These are phyloP conservation scores for Coendou prehensilis DNA, from an alignment of 2,797 vertebrate genomes.

Conservation along the genomic window DNA sequence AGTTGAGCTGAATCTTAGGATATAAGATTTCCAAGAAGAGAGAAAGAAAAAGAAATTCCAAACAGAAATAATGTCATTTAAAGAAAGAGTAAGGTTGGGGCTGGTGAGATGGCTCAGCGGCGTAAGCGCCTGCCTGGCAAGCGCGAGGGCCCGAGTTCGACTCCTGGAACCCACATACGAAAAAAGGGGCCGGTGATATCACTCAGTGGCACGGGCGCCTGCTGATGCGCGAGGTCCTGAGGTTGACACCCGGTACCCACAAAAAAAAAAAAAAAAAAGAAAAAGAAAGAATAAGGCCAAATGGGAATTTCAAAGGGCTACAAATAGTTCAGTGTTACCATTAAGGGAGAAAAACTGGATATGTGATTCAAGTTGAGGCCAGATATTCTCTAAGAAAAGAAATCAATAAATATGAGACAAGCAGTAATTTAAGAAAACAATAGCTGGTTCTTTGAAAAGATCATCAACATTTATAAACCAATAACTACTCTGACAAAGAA, in stretches of 20 bases:
- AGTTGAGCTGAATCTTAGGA: not conserved
- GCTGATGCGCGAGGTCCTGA: too few species aligned
- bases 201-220: too few species aligned
- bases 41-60: not conserved
- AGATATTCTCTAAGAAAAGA: not conserved
- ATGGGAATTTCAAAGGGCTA: not conserved
- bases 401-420: conserved; percentile 8
- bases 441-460: not conserved
- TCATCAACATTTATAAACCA: conserved; percentile 7
- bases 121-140: too few species aligned
- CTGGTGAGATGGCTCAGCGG: too few species aligned
- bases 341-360: not conserved
- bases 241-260: too few species aligned
- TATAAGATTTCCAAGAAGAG: not conserved
- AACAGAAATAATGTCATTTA: conserved; percentile 1
- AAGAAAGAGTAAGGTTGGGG: not conserved
- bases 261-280: not conserved
- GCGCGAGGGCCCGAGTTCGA: too few species aligned
- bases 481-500: not conserved
- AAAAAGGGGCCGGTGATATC: too few species aligned
- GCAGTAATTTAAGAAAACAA: not conserved
- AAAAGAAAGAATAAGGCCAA: not conserved
- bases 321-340: not conserved
- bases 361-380: not conserved
- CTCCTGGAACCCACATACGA: too few species aligned